Base-by-base conservation (phyloP, 2,888 invertebrate species). In the Clitarchus hookeri region DNA sequence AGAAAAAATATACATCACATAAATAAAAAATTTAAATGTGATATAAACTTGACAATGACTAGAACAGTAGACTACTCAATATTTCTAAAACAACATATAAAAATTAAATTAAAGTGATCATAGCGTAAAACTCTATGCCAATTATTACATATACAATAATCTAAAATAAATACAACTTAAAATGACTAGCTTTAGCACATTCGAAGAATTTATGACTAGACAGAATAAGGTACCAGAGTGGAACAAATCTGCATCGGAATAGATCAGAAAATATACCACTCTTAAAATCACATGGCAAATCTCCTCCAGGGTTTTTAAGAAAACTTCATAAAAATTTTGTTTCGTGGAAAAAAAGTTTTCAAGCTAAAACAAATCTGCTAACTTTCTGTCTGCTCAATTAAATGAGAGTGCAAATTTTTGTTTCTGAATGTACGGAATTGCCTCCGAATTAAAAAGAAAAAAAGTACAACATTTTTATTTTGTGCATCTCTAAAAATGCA, bases 41-140 rank as follows among this genome's bases (percentile, higher is more conserved):
- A 79, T 27, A n/a, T 27, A 85, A 36, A 86, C 84, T 78, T 77
- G 44, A 77, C 44, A 36, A 84, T 48, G 86, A 86, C 86, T 86
- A 86, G 86, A 65, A 65, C 65, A n/a, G 8, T 65, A 53, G 65
- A 9, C 65, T 65, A 48, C 48, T 48, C 48, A 65, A 65, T 65
- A 65, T n/a, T 65, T 16, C 65, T 65, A 65, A 19, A 65, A 65
- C 19, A 65, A 19, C 19, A 65, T n/a, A 65, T 65, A 65, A n/a
- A 65, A 65, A 65, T n/a, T 65, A 65, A 65, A 65, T 11, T 65
- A 65, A 65, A 16, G n/a, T 65, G 65, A 65, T 23, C 65, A 65
- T 65, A 65, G 65, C 16, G 65, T 65, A 65, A 65, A 65, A n/a
- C 2, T 65, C 65, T 65, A 65, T 65, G 65, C 65, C 65, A 65